Percentiles rank a stretch among this genome's conserved stretches.
phyloP scores from a whole-genome alignment of 1,140 invertebrate species.

The Thalassaphorura encarpata region DNA sequence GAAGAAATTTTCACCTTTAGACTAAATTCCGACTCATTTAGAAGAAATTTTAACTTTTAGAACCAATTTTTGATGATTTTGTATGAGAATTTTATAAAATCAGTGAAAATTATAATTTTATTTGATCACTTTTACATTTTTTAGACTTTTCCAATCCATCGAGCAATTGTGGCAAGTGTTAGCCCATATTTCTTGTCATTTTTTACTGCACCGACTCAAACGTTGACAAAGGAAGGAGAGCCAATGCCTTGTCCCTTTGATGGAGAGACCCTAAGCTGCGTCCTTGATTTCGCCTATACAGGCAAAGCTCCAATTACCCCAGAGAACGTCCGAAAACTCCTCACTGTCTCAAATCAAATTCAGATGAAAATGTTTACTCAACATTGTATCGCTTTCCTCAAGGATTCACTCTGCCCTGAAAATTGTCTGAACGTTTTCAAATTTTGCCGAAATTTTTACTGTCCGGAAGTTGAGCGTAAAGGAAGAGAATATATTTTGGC shows the following conservation, averaged over 20 bases:
- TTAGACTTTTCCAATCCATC: slow-evolving; percentile 46
- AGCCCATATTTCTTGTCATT: slow-evolving; percentile 57
- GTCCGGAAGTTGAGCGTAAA: slow-evolving; percentile 45
- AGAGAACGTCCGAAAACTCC: slow-evolving; percentile 50
- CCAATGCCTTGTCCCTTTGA: slow-evolving; percentile 38
- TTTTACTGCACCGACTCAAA: slow-evolving; percentile 51
- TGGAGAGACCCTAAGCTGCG: slow-evolving; percentile 39
- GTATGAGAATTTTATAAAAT: too few relatives aligned
- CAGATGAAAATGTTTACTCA: slow-evolving; percentile 52
- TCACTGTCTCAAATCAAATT: slow-evolving; percentile 52
- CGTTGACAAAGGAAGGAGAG: slow-evolving; percentile 42
- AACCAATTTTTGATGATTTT: too few relatives aligned
- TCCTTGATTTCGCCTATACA: slow-evolving; percentile 58
- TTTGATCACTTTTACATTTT: too few relatives aligned
- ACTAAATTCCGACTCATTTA: background rate
- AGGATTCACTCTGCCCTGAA: slow-evolving; percentile 44
- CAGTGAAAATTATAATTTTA: background rate
- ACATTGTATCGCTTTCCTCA: slow-evolving; percentile 49
- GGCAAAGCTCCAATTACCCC: slow-evolving; percentile 47
- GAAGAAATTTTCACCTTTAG: background rate
- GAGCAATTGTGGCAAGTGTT: slow-evolving; percentile 52
- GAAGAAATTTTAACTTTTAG: background rate
- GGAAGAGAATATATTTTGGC: slow-evolving; percentile 42
- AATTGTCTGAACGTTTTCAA: slow-evolving; percentile 58
- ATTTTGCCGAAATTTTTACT: slow-evolving; percentile 59